Evolutionary conservation across 2,797 vertebrate genomes (phyloP).

Genomic region (Pangasius larnaudii): DNA sequence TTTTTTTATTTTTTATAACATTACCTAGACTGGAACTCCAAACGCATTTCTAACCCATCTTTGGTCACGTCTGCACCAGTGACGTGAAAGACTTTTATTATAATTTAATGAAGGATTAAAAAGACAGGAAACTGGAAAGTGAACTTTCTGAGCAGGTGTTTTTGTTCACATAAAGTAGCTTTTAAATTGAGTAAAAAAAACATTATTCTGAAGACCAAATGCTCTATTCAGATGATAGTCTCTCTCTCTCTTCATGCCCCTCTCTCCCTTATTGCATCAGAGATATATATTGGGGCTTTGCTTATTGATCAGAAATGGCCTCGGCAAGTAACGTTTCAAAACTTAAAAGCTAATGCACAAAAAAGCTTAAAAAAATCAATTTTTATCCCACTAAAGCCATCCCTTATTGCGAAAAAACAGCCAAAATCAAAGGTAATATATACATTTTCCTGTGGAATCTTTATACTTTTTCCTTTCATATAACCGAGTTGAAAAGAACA

Average conservation of each 20-base stretch:
- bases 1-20: neutral
- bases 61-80: neutral
- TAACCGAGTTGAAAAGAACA: conserved; percentile 80
- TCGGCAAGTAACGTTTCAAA: conserved; percentile 81
- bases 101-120: conserved; percentile 23
- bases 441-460: conserved; percentile 81
- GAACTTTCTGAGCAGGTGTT: conserved; percentile 18
- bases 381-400: conserved; percentile 80
- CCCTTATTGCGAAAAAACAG: conserved; percentile 79
- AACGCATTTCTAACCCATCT: neutral
- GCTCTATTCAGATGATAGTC: conserved; percentile 18
- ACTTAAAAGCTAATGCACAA: conserved; percentile 85
- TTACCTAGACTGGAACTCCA: neutral
- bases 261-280: conserved; percentile 73
- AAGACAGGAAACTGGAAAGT: conserved; percentile 24
- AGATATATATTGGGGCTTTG: conserved; percentile 80
- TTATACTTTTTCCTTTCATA: conserved; percentile 71
- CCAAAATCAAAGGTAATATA: conserved; percentile 83
- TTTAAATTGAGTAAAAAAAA: conserved; percentile 40
- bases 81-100: neutral
- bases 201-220: conserved; percentile 30
- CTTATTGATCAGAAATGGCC: conserved; percentile 82
- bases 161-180: conserved; percentile 25
- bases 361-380: conserved; percentile 84
- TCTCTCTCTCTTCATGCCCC: conserved; percentile 37